Conservation (phyloP, 2,113 vertebrate species). For the Tragelaphus buxtoni region DNA sequence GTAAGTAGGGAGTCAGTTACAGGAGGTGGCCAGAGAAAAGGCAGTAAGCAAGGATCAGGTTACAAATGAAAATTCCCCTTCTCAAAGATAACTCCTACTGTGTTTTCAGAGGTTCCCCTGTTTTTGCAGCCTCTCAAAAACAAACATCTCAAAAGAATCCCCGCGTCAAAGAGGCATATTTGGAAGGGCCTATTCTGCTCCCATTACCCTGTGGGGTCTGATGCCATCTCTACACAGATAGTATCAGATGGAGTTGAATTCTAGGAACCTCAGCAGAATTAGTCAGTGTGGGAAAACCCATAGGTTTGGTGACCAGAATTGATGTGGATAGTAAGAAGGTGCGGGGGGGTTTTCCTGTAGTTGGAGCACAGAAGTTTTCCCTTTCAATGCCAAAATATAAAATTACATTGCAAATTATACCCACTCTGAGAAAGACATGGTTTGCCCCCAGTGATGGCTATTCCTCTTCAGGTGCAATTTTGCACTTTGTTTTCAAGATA, state of each 20-base stretch:
- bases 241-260: background rate
- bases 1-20: background rate
- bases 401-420: background rate
- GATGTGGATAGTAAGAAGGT: background rate
- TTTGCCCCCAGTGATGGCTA: background rate
- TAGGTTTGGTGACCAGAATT: background rate
- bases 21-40: background rate
- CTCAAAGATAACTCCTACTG: background rate
- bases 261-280: background rate
- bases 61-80: background rate
- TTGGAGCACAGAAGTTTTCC: background rate
- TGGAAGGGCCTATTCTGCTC: background rate
- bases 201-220: background rate
- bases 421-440: background rate
- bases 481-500: background rate
- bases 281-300: background rate
- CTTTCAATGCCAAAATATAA: background rate
- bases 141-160: background rate
- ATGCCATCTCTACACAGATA: background rate
- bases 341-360: background rate
- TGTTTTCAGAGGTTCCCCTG: background rate
- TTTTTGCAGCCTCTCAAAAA: background rate
- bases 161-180: background rate
- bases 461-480: background rate
- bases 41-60: background rate